Base-by-base conservation (phyloP, 2,113 vertebrate genomes). In the Aleadryas rufinucha region DNA sequence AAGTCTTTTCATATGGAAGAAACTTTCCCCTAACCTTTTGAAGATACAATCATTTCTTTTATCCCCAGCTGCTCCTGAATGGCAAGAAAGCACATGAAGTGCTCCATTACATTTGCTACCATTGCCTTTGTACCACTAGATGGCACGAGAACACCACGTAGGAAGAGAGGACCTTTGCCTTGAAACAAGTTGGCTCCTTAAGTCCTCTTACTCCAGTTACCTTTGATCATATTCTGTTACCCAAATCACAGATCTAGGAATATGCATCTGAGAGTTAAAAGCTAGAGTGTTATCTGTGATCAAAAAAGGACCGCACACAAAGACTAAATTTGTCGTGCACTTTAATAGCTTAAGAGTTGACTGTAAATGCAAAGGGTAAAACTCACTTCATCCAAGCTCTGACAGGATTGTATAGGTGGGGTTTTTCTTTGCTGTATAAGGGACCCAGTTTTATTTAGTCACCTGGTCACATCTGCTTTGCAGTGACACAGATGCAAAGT, bases 111-210 rank as follows among this genome's bases (percentile, higher is more conserved):
- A 2, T 71, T 60, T 42, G 9, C 14, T 16, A 19, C 10, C 4
- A 2, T 52, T 41, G 18, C 10, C 27, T 50, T 8, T 6, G 1
- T 7, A n/a, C 94, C 98, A 78, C 97, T 96, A 98, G 98, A 71
- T 97, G 98, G 98, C 97, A 49, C 0, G 79, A 41, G 66, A 71
- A 33, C 10, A 71, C 91, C 57, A 4, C 10, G 23, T 23, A 91
- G 64, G 22, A 78, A 10, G 21, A 24, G 13, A 22, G 7, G 9
- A 16, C 5, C 7, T 53, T 6, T 1, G 17, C 11, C 7, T 15
- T 6, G 30, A 27, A 21, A 14, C 2, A 3, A 3, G 2, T 6
- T 24, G 11, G 17, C 13, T 71, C 30, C 3, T 41, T 3, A 11
- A 30, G 1, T 28, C 22, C 19, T 0, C 22, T 35, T 35, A 7